These are phyloP conservation scores for Labroides dimidiatus DNA, from an alignment of 2,797 vertebrate genomes.

Conservation along the genomic window DNA sequence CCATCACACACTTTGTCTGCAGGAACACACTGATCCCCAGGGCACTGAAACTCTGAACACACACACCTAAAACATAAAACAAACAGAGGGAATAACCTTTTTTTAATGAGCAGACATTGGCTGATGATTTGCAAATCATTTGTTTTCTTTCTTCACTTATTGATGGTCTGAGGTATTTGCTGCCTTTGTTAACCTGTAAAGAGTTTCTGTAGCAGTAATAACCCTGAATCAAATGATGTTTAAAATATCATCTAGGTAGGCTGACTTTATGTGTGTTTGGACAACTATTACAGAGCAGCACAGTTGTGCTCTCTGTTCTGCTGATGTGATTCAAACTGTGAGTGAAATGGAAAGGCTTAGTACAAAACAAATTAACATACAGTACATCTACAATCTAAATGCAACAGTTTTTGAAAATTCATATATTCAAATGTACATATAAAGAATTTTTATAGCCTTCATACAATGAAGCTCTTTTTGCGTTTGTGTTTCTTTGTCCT, in stretches of 20 bases:
- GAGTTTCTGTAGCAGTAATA: neutral
- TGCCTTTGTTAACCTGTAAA: neutral
- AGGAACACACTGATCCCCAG: constrained; percentile 80
- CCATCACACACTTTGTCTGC: constrained; percentile 85
- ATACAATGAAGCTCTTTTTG: no score
- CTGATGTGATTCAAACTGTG: no score
- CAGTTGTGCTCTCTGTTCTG: no score
- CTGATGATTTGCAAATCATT: neutral
- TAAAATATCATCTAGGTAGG: neutral
- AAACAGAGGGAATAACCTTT: neutral
- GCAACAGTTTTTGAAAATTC: no score
- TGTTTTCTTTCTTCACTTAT: neutral
- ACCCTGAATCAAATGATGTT: neutral
- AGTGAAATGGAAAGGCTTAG: no score
- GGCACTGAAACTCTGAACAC: constrained; percentile 88
- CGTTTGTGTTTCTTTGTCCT: no score
- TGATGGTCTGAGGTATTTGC: neutral
- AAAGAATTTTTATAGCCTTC: no score
- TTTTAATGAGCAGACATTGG: neutral
- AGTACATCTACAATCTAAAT: no score
- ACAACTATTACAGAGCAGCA: no score
- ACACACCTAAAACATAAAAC: constrained; percentile 72
- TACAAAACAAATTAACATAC: no score
- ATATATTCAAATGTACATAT: no score
- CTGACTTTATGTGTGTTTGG: no score